phyloP scores from a whole-genome alignment of 1,140 invertebrate genomes.

The Hormaphis cornu region DNA sequence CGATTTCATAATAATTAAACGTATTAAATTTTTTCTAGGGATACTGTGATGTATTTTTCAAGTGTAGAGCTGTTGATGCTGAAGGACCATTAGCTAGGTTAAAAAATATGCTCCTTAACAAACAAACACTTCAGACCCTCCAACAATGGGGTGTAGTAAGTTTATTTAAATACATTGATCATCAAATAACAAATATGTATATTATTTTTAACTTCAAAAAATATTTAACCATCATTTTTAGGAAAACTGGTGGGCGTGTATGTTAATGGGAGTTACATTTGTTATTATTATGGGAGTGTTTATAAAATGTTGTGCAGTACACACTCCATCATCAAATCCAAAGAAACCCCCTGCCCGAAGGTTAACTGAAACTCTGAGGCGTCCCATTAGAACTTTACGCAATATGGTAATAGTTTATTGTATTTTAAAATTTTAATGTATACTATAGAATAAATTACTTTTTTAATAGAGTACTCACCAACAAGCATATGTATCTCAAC shows the following conservation, averaged over 20 bases:
- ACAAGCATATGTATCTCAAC: slow-evolving; percentile 5
- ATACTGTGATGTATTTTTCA: slow-evolving; percentile 97
- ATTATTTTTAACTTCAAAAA: background rate
- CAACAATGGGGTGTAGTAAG: slow-evolving; percentile 77
- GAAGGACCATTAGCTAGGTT: slow-evolving; percentile 92
- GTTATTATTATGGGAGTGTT: slow-evolving; percentile 96
- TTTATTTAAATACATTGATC: slow-evolving; percentile 7
- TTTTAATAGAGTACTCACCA: slow-evolving; percentile 1
- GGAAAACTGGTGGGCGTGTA: slow-evolving; percentile 95
- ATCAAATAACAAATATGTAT: too few species aligned
- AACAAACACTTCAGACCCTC: slow-evolving; percentile 73
- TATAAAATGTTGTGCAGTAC: slow-evolving; percentile 98
- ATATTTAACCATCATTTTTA: slow-evolving; percentile 42
- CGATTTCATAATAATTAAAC: background rate
- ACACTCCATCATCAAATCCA: slow-evolving; percentile 95
- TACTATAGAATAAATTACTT: background rate
- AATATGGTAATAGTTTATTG: slow-evolving; percentile 54
- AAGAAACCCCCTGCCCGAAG: slow-evolving; percentile 77
- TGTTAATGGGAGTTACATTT: slow-evolving; percentile 81
- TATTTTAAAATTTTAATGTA: background rate
- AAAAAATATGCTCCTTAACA: slow-evolving; percentile 93
- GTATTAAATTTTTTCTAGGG: slow-evolving; percentile 50
- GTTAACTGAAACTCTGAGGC: slow-evolving; percentile 74
- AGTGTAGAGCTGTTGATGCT: slow-evolving; percentile 93
- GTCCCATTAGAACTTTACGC: slow-evolving; percentile 78